These are phyloP conservation scores for Flexamia atlantica DNA, from an alignment of 2,888 invertebrate genomes.

Conservation along the genomic window DNA sequence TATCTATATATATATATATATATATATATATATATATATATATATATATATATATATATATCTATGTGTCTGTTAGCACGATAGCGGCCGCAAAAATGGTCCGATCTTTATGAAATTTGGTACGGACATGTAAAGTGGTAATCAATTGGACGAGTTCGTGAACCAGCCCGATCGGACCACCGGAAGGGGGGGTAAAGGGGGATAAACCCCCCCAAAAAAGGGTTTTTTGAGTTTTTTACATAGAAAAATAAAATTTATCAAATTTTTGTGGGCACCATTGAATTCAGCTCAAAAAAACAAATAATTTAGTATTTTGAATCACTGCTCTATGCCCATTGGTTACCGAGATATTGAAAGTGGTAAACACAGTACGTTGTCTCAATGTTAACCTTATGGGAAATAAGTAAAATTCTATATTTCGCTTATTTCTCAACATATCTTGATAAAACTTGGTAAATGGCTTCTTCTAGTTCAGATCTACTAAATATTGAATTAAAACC, in stretches of 20 bases:
- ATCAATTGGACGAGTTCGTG: background rate
- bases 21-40: constrained; percentile 4
- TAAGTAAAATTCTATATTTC: background rate
- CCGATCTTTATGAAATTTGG: background rate
- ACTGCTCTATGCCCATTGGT: background rate
- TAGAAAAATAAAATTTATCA: background rate
- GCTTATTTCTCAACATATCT: background rate
- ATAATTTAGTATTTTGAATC: background rate
- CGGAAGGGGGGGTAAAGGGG: background rate
- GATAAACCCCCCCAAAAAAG: background rate
- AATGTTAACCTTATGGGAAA: background rate
- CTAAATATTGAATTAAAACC: background rate
- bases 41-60: constrained; percentile 4
- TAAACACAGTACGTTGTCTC: background rate
- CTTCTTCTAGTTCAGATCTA: background rate
- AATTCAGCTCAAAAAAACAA: background rate
- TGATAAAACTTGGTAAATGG: background rate
- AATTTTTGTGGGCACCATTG: background rate
- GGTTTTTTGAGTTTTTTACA: background rate
- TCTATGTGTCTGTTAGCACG: background rate
- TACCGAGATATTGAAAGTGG: background rate
- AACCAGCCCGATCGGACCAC: background rate
- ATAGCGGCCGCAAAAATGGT: background rate
- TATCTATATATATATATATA: constrained; percentile 3
- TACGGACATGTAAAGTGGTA: background rate